Evolutionary conservation across 2,888 invertebrate genomes (phyloP), one percentile per base, ranked within the genome.

Genomic region (Mayetiola destructor): DNA sequence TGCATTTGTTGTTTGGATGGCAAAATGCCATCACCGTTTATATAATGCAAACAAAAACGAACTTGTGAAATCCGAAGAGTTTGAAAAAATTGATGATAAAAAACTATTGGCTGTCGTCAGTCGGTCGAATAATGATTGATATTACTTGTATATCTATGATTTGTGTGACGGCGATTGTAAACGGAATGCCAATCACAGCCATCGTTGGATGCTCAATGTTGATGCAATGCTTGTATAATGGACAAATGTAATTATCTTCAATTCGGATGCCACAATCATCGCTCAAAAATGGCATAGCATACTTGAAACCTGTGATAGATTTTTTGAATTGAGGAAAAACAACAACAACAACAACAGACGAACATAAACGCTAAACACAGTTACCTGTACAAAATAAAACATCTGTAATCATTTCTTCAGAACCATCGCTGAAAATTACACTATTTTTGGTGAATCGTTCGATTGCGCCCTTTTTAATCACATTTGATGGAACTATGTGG

Each of bases 211-310:
- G 80, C 60, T 82, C 76, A 55, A 86, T 84, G 68, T 92, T 86
- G 37, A 94, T 79, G 56, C 91, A 72, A 67, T 94, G 93, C 66
- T 90, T 89, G 75, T 88, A 91, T 1, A 93, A 76, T 0, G 88
- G 85, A 64, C 80, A 80, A 16, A 93, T 83, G 73, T 82, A 84
- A 67, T 89, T 88, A 59, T 87, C 80, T 52, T 85, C 82, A 3
- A 88, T 82, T 21, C 69, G 71, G 53, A 91, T 76, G 3, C 78
- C 80, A 67, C 88, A 88, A 3, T 80, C 78, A 20, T 76, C 68
- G 56, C 78, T 76, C 59, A 89, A 75, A 72, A 89, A 89, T 23
- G 87, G 86, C 69, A 85, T 88, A 60, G 78, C 79, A 72, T 84
- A 88, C 58, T 78, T 75, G 68, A 88, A 88, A 0, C 88, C 85